Evolutionary conservation across 2,888 invertebrate species (phyloP), one percentile per base, ranked within the genome.

Genomic region (Seira musarum): DNA sequence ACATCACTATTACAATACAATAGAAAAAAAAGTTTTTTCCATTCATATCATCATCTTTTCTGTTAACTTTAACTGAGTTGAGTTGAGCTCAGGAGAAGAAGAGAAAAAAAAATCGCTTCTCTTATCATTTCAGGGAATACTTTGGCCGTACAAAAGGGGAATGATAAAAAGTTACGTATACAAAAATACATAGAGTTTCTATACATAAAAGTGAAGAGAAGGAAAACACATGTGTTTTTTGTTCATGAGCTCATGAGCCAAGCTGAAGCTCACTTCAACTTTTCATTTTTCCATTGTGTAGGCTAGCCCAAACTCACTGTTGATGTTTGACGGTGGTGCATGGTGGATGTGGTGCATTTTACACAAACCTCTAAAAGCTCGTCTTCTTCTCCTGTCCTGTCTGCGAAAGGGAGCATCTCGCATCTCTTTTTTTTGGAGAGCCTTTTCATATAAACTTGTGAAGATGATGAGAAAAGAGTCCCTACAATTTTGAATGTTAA

Each of bases 171-270:
- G 53, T 53, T 53, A 13, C 15, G 53, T 53, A 53, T 53, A 53
- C 53, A 30, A 5, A 53, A 53, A 53, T 17, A 53, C 30, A 53
- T 53, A 53, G 17, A 30, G 30, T 8, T 30, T 2, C 3, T 30
- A 30, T 5, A 8, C 30, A 30, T 30, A 30, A 30, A 30, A 30
- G 30, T 8, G 30, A n/a, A n/a, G n/a, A 30, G 30, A n/a, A 53
- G 53, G 53, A 17, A 53, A 53, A 53, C 53, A 53, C 53, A 53
- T 53, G 53, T 53, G 53, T 53, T 53, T 53, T 17, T 53, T 53
- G 53, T 53, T 53, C 17, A 17, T 53, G 53, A 8, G 3, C 17
- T 53, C n/a, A 8, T 53, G 6, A 53, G 40, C 40, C 13, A 40
- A 13, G n/a, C n/a, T 53, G 53, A n/a, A 17, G 53, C 53, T 53